These are phyloP conservation scores for Stenichneumon culpator DNA, from an alignment of 2,888 invertebrate genomes.

Conservation along the genomic window DNA sequence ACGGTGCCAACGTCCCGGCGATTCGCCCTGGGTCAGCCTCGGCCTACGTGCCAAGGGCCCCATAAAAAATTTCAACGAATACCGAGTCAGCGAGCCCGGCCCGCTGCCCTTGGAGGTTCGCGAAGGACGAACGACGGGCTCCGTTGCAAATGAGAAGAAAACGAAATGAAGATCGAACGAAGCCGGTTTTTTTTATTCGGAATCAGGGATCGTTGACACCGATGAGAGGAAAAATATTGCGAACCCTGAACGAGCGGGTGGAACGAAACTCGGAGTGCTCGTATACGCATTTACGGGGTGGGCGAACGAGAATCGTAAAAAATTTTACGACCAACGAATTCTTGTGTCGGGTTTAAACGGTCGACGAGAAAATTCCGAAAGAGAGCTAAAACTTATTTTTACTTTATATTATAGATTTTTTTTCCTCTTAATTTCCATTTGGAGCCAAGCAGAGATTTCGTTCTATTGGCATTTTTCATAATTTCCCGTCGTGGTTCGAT, in stretches of 20 bases:
- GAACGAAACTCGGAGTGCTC: not conserved
- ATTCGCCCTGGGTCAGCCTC: not conserved
- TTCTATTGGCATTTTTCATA: not conserved
- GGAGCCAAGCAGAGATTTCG: not conserved
- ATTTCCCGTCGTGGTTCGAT: not conserved
- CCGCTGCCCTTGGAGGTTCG: not conserved
- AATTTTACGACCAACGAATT: conserved; percentile 32
- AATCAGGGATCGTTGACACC: not conserved
- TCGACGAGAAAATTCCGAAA: not conserved
- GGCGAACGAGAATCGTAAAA: conserved; percentile 19
- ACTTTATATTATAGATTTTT: not conserved
- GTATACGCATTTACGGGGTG: not conserved
- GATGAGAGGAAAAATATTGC: not conserved
- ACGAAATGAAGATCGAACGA: conserved; percentile 2
- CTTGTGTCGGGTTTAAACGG: not conserved
- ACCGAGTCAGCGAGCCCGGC: not conserved
- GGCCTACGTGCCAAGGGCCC: not conserved
- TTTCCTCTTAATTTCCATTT: not conserved
- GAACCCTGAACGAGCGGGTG: not conserved
- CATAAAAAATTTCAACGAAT: not conserved
- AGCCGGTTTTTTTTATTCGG: conserved; percentile 26
- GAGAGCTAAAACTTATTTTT: not conserved
- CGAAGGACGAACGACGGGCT: not conserved
- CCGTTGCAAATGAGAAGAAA: not conserved
- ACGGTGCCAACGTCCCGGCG: not conserved